Evolutionary conservation across 2,797 vertebrate genomes (phyloP).

Genomic region (Sebastes itinus): DNA sequence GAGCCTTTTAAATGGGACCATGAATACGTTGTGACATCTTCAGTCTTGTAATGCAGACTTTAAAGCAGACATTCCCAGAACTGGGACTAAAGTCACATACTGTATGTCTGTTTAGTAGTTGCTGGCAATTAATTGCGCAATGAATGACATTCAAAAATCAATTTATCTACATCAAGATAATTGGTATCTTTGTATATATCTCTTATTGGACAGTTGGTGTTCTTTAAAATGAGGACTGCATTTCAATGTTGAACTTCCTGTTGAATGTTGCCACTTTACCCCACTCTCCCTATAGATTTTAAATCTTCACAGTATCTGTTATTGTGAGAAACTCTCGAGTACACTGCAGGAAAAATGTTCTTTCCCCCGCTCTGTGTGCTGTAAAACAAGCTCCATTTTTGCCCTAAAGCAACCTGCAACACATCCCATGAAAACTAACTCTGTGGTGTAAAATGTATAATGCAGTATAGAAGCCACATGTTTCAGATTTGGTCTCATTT

Average conservation of each 20-base stretch:
- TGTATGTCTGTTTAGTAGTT: not conserved
- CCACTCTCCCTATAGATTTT: not conserved
- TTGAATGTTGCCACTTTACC: not conserved
- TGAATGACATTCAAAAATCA: not conserved
- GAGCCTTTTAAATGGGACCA: not conserved
- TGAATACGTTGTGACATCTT: not conserved
- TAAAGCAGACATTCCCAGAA: not conserved
- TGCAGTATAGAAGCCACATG: not conserved
- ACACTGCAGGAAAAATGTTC: not conserved
- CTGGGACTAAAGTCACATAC: too few species aligned
- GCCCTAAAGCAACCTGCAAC: not conserved
- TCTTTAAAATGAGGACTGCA: not conserved
- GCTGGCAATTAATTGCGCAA: not conserved
- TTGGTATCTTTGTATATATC: not conserved
- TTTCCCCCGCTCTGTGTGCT: not conserved
- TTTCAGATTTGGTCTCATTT: conserved; percentile 19
- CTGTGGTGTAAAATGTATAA: not conserved
- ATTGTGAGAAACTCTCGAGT: not conserved
- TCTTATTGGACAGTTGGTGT: not conserved
- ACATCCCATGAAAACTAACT: not conserved
- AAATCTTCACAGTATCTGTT: not conserved
- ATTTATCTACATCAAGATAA: not conserved
- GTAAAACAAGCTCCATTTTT: not conserved
- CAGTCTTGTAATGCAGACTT: not conserved
- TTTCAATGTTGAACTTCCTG: not conserved